phyloP scores from a whole-genome alignment of 2,113 vertebrate genomes.

The Pseudonaja textilis region DNA sequence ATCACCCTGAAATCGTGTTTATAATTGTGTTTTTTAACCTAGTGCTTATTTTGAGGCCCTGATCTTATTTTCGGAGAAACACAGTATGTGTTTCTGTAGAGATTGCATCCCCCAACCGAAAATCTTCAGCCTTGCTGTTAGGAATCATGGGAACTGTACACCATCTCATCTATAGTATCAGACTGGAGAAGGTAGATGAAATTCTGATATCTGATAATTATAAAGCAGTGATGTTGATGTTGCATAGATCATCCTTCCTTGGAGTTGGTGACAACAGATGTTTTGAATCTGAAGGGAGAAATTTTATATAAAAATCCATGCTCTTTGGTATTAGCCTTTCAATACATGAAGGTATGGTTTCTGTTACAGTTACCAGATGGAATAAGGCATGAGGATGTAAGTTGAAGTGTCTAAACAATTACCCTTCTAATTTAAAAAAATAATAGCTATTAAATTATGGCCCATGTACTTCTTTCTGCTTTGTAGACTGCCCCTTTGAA shows the following conservation, averaged over 20 bases:
- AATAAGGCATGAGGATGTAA: constrained; percentile 30
- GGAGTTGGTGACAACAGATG: background rate
- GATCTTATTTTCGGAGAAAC: too few species aligned
- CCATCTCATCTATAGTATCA: background rate
- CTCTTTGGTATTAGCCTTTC: constrained; percentile 6
- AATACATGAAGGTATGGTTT: constrained; percentile 25
- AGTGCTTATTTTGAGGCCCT: too few species aligned
- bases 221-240: constrained; percentile 14
- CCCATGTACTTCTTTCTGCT: constrained; percentile 43
- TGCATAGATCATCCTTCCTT: background rate
- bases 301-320: background rate
- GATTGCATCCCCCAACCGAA: background rate
- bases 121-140: background rate
- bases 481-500: constrained; percentile 50
- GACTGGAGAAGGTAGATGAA: background rate
- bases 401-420: constrained; percentile 53
- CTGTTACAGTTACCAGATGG: constrained; percentile 27
- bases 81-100: background rate
- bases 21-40: too few species aligned
- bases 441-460: constrained; percentile 56
- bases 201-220: background rate
- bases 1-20: too few species aligned
- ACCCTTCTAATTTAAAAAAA: constrained; percentile 54
- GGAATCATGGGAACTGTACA: background rate
- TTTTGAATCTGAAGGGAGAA: constrained; percentile 15